Evolutionary conservation across 2,113 vertebrate genomes (phyloP).

Genomic region (Eptesicus fuscus): DNA sequence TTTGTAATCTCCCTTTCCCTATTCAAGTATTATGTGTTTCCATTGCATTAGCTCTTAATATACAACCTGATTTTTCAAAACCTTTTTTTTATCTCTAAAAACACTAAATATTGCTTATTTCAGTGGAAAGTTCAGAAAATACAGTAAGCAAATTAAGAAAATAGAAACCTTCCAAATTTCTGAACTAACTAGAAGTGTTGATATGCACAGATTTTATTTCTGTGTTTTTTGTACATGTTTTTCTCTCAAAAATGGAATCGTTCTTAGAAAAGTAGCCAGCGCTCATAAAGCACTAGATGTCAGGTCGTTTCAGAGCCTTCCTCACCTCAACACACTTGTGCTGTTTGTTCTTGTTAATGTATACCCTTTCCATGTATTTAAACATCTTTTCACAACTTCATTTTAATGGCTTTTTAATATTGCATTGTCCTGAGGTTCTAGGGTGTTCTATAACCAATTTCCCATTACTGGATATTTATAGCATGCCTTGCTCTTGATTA

Average conservation of each 20-base stretch:
- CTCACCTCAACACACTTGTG: background rate
- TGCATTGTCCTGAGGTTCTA: background rate
- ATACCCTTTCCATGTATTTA: background rate
- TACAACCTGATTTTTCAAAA: background rate
- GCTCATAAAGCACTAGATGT: background rate
- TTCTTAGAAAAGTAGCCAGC: background rate
- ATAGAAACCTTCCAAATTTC: background rate
- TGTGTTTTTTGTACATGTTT: background rate
- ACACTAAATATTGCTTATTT: background rate
- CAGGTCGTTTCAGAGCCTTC: background rate
- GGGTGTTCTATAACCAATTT: background rate
- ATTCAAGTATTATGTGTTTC: background rate
- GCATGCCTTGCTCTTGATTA: background rate
- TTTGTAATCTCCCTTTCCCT: background rate
- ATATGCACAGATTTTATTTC: background rate
- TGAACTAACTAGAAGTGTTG: background rate
- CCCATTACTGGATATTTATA: background rate
- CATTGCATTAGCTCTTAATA: background rate
- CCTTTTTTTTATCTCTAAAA: background rate
- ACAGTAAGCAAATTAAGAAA: background rate
- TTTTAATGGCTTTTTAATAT: background rate
- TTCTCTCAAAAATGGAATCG: background rate
- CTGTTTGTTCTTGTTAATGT: background rate
- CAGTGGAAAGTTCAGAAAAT: background rate
- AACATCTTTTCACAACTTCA: background rate